Conservation (phyloP, 2,113 vertebrate genomes). For the Clinocottus analis region DNA sequence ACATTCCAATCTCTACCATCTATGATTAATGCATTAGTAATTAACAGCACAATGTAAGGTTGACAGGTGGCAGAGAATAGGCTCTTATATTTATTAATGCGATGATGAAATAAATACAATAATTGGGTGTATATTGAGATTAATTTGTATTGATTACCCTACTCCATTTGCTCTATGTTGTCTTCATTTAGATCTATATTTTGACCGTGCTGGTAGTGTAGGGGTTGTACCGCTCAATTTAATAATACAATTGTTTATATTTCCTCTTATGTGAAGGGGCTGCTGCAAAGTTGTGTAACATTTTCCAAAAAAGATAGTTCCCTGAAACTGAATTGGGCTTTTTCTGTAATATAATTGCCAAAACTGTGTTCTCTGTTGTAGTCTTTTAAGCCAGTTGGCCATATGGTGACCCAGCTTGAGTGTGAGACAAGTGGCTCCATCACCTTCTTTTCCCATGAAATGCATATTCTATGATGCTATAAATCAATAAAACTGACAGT, state of each 20-base stretch:
- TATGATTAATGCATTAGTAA: background rate
- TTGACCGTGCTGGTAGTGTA: no score
- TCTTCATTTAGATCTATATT: background rate
- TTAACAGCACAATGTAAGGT: background rate
- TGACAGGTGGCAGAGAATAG: background rate
- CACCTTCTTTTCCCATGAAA: background rate
- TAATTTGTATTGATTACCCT: background rate
- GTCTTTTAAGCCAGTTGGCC: conserved; percentile 47
- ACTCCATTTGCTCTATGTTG: background rate
- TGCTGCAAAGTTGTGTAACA: background rate
- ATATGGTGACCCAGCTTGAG: conserved; percentile 63
- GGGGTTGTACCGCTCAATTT: background rate
- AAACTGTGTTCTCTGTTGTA: conserved; percentile 1
- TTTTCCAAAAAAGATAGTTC: background rate
- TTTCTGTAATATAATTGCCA: conserved; percentile 9
- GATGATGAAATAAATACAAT: background rate
- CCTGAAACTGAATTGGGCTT: conserved; percentile 6
- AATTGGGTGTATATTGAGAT: background rate
- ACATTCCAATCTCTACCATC: background rate
- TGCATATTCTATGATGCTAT: background rate
- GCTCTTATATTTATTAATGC: background rate
- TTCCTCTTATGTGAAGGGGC: background rate
- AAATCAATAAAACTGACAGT: background rate
- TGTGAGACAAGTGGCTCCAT: conserved; percentile 30
- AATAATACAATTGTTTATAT: background rate